Conservation (phyloP, 1,140 invertebrate species). For the Pteromalus puparum region DNA sequence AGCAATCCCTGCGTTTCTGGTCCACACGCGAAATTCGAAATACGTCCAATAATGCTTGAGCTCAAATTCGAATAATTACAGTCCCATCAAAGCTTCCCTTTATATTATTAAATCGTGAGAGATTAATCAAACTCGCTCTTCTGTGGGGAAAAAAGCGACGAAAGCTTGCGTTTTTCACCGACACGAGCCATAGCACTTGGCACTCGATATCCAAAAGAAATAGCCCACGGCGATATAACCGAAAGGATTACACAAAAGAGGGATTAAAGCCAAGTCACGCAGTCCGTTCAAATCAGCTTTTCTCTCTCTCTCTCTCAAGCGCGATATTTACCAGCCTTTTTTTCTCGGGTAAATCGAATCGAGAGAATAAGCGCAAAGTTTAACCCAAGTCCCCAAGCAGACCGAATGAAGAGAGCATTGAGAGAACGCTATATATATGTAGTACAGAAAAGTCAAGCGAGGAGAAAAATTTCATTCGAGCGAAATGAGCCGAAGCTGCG, state of each 20-base stretch:
- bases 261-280: slow-evolving; percentile 34
- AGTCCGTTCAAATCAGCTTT: slow-evolving; percentile 8
- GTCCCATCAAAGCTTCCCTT: too few species aligned
- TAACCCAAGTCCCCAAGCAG: neutral
- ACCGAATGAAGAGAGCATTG: slow-evolving; percentile 16
- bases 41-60: too few species aligned
- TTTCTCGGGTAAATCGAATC: neutral
- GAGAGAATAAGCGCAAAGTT: neutral
- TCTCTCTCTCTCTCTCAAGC: too few species aligned
- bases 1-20: too few species aligned
- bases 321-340: neutral
- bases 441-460: neutral
- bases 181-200: neutral
- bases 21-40: too few species aligned
- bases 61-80: too few species aligned
- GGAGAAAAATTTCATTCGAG: slow-evolving; percentile 14
- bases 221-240: neutral
- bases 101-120: too few species aligned
- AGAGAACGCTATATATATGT: too few species aligned
- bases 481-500: slow-evolving; percentile 23
- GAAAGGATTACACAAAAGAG: slow-evolving; percentile 19
- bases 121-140: neutral
- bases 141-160: too few species aligned
- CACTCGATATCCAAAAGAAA: slow-evolving; percentile 25
- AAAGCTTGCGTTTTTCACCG: too few species aligned